phyloP scores from a whole-genome alignment of 2,888 invertebrate genomes.

The Megalurothrips usitatus region DNA sequence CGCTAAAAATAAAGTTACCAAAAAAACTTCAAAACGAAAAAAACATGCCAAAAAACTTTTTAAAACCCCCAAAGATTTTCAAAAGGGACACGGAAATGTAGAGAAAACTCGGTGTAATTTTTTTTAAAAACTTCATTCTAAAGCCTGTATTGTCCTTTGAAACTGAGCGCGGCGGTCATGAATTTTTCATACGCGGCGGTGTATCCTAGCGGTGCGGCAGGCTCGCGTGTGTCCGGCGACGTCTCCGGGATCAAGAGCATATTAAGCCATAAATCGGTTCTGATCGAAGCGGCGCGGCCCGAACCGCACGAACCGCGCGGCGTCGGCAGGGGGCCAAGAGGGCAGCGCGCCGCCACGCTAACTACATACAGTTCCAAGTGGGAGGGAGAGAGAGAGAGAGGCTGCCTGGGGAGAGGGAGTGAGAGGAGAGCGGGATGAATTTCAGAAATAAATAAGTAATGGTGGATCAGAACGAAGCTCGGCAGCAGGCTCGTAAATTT shows the following conservation, averaged over 20 bases:
- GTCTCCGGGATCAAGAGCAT: constrained; percentile 12
- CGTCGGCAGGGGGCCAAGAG: constrained; percentile 13
- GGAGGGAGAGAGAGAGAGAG: not conserved
- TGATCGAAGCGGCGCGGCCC: not conserved
- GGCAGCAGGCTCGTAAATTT: not conserved
- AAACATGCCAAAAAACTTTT: no score
- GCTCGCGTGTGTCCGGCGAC: not conserved
- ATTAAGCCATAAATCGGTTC: constrained; percentile 14
- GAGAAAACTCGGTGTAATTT: no score
- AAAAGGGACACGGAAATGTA: no score
- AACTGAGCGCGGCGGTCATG: no score
- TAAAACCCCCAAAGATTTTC: no score
- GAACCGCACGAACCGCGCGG: not conserved
- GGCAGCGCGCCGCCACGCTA: not conserved
- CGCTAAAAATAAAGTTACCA: no score
- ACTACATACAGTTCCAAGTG: constrained; percentile 14
- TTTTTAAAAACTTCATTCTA: no score
- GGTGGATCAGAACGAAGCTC: not conserved
- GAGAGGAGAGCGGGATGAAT: not conserved
- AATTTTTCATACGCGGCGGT: no score
- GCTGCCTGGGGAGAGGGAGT: not conserved
- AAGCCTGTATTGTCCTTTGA: no score
- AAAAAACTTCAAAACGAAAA: no score
- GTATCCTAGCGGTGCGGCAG: not conserved
- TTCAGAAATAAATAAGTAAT: constrained; percentile 18